Evolutionary conservation across 2,888 invertebrate species (phyloP).

Genomic region (Drosophila testacea): DNA sequence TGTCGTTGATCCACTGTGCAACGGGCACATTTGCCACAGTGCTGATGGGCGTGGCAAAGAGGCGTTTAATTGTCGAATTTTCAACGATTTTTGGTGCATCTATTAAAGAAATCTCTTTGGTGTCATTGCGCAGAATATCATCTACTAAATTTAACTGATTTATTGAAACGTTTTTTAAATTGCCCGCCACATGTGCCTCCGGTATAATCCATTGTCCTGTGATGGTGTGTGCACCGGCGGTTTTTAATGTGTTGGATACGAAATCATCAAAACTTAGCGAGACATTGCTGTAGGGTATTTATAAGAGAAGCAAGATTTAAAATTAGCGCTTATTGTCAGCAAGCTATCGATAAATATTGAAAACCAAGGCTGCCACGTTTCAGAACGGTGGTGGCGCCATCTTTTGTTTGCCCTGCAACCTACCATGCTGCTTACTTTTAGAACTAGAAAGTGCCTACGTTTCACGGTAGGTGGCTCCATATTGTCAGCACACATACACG

Average conservation of each 20-base stretch:
- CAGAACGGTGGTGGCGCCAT: too few species aligned
- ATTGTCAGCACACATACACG: too few species aligned
- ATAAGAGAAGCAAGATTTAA: not conserved
- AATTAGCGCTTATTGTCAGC: not conserved
- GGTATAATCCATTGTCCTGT: constrained; percentile 80
- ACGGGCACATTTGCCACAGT: constrained; percentile 86
- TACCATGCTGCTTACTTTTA: too few species aligned
- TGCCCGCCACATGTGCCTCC: constrained; percentile 70
- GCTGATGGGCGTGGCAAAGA: constrained; percentile 79
- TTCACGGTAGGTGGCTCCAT: too few species aligned
- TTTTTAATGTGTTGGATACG: constrained; percentile 84
- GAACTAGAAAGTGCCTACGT: too few species aligned
- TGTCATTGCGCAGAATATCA: constrained; percentile 85
- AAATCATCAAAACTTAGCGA: constrained; percentile 84
- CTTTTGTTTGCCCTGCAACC: too few species aligned
- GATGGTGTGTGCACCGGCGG: constrained; percentile 85
- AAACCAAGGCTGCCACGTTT: not conserved
- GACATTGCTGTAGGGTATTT: constrained; percentile 54
- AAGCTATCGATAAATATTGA: not conserved
- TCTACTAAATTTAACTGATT: constrained; percentile 86
- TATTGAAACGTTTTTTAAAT: constrained; percentile 83
- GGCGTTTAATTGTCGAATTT: constrained; percentile 82
- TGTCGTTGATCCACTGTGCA: constrained; percentile 85
- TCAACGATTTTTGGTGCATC: constrained; percentile 48
- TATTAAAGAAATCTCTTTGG: constrained; percentile 84